phyloP scores from a whole-genome alignment of 2,888 invertebrate genomes.

The Leucophora obtusa region DNA sequence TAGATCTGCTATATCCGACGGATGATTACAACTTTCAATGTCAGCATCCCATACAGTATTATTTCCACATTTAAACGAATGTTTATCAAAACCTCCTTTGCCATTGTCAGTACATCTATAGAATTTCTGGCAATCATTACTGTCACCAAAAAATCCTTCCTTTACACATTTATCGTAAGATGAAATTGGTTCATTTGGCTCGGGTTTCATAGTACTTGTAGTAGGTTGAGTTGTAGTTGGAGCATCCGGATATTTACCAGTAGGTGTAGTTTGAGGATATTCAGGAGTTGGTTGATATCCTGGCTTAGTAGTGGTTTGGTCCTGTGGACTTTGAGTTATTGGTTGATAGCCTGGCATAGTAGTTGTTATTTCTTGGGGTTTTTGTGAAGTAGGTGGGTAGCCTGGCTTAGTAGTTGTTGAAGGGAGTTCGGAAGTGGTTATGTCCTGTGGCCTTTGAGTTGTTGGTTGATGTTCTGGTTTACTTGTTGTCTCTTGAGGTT shows the following conservation, averaged over 20 bases:
- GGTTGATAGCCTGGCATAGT: constrained; percentile 42
- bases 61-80: constrained; percentile 82
- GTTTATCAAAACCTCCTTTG: constrained; percentile 81
- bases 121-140: constrained; percentile 81
- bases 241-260: constrained; percentile 63
- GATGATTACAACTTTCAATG: constrained; percentile 71
- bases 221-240: constrained; percentile 26
- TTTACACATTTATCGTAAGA: constrained; percentile 72
- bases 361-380: constrained; percentile 38
- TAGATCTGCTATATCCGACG: constrained; percentile 65
- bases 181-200: constrained; percentile 64
- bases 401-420: constrained; percentile 24
- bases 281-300: constrained; percentile 17
- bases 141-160: constrained; percentile 78
- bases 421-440: constrained; percentile 39
- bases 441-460: constrained; percentile 24
- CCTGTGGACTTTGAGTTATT: constrained; percentile 50
- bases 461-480: constrained; percentile 35
- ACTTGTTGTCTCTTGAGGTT: constrained; percentile 31
- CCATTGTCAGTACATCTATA: constrained; percentile 83
- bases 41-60: constrained; percentile 82
- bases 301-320: constrained; percentile 31
- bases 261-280: constrained; percentile 52
- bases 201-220: constrained; percentile 65
- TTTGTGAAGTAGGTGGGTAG: constrained; percentile 8